Percentiles rank a stretch among this genome's conserved stretches.
These are phyloP conservation scores for Macrocentrus cingulum DNA, from an alignment of 1,140 invertebrate species.

Conservation along the genomic window DNA sequence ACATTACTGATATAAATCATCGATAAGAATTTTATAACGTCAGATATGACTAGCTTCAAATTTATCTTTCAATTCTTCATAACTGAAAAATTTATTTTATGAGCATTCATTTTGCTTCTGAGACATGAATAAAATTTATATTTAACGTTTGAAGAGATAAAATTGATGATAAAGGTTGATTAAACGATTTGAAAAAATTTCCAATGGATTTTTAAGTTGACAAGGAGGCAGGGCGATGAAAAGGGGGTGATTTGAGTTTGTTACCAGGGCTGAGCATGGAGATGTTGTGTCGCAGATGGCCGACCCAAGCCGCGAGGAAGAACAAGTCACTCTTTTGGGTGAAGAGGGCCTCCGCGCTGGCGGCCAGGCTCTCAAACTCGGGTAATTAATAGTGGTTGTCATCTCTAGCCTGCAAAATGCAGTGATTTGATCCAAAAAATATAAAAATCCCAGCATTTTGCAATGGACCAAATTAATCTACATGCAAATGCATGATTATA, in stretches of 20 bases:
- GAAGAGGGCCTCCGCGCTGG: slow-evolving; percentile 90
- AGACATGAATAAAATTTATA: no score
- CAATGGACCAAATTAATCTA: slow-evolving; percentile 37
- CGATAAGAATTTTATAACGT: no score
- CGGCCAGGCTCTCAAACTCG: slow-evolving; percentile 92
- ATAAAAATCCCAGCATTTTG: slow-evolving; percentile 43
- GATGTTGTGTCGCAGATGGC: slow-evolving; percentile 79
- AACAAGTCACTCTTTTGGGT: slow-evolving; percentile 89
- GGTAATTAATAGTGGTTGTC: slow-evolving; percentile 69
- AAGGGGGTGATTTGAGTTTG: slow-evolving; percentile 60
- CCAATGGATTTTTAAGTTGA: no score
- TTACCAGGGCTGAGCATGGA: slow-evolving; percentile 68
- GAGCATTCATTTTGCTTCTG: no score
- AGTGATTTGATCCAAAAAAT: slow-evolving; percentile 31
- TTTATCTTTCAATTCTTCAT: no score
- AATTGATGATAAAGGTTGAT: no score
- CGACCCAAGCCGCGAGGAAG: slow-evolving; percentile 88
- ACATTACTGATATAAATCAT: no score
- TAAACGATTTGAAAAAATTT: no score
- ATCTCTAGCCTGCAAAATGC: slow-evolving; percentile 42
- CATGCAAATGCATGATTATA: slow-evolving; percentile 35
- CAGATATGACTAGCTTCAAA: no score
- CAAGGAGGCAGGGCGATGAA: slow-evolving; percentile 52
- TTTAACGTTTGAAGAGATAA: no score
- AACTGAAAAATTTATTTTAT: no score